Evolutionary conservation across 2,113 vertebrate species (phyloP).

Genomic region (Gnathonemus longibarbis): DNA sequence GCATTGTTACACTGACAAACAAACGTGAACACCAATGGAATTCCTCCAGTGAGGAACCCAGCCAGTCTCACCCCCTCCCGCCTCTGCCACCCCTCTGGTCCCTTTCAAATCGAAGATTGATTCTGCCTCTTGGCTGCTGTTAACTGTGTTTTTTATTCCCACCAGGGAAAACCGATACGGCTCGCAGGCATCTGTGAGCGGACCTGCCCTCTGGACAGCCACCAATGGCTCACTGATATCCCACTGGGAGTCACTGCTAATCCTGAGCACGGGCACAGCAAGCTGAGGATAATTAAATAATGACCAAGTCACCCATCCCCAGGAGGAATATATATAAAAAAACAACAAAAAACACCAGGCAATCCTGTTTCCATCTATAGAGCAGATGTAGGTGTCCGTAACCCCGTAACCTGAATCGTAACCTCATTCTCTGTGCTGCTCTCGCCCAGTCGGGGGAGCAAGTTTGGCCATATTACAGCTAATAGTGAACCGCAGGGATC

Average conservation of each 20-base stretch:
- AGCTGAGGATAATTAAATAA: not conserved
- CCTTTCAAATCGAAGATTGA: constrained; percentile 43
- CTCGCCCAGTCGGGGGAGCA: not conserved
- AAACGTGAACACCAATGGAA: constrained; percentile 51
- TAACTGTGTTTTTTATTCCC: not conserved
- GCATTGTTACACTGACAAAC: constrained; percentile 61
- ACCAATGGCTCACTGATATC: not conserved
- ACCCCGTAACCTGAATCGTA: not conserved
- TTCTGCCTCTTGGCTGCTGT: constrained; percentile 41
- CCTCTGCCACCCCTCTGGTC: constrained; percentile 14
- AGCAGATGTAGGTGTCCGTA: not conserved
- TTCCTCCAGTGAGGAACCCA: constrained; percentile 54
- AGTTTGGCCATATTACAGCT: not conserved
- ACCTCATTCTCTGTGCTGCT: not conserved
- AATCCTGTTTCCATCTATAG: not conserved
- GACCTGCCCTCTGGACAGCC: not conserved
- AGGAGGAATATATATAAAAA: not conserved
- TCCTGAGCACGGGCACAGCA: not conserved
- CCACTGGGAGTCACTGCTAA: not conserved
- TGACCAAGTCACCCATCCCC: not conserved
- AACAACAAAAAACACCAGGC: not conserved
- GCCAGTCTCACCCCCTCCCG: constrained; percentile 21
- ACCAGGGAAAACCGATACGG: not conserved
- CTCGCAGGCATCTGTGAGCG: not conserved
- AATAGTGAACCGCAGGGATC: not conserved